Evolutionary conservation across 2,888 invertebrate genomes (phyloP).

Genomic region (Tenthredo distinguenda): DNA sequence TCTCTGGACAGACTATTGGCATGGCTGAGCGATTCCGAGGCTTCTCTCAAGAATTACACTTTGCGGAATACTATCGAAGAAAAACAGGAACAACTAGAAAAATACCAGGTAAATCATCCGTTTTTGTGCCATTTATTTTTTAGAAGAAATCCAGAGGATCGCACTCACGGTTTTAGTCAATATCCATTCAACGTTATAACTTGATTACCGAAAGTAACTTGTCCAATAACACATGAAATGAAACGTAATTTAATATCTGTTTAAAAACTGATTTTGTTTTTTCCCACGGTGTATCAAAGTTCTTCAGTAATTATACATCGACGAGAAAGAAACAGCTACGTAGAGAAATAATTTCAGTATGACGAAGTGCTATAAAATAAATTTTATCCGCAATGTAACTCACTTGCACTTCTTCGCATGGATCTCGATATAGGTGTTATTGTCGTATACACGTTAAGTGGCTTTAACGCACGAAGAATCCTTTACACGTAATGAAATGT

Average conservation of each 20-base stretch:
- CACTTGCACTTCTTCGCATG: conserved; percentile 43
- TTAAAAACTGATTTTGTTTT: not conserved
- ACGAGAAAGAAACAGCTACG: not conserved
- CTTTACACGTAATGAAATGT: conserved; percentile 68
- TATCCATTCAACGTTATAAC: not conserved
- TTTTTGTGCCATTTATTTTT: not conserved
- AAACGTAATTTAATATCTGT: not conserved
- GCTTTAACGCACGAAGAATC: conserved; percentile 49
- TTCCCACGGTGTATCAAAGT: not conserved
- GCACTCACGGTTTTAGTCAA: not conserved
- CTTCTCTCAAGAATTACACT: conserved; percentile 90
- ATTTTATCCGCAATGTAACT: conserved; percentile 17
- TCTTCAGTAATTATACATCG: not conserved
- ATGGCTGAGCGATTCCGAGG: conserved; percentile 94
- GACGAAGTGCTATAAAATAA: conserved; percentile 17
- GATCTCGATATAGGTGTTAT: conserved; percentile 45
- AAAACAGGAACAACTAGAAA: conserved; percentile 93
- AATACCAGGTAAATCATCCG: conserved; percentile 87
- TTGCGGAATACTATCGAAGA: conserved; percentile 92
- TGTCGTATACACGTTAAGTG: conserved; percentile 52
- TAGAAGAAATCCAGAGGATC: not conserved
- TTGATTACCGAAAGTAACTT: not conserved
- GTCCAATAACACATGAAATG: not conserved
- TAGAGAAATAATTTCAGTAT: not conserved
- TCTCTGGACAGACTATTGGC: conserved; percentile 89